Conservation (phyloP, 1,140 invertebrate genomes). For the Alviniconcha marisindica region DNA sequence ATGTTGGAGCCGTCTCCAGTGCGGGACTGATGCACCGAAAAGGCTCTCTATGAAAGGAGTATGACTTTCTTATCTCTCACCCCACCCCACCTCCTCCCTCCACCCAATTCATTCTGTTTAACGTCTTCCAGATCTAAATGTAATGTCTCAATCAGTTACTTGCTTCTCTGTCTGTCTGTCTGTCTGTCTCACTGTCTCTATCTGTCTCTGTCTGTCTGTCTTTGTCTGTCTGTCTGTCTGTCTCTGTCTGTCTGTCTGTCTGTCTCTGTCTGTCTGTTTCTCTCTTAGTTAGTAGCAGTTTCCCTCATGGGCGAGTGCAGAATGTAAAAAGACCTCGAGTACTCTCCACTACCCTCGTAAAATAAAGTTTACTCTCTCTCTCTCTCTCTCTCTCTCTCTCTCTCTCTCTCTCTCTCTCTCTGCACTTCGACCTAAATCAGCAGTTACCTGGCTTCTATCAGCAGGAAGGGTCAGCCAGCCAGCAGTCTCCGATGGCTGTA, state of each 20-base stretch:
- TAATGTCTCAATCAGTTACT: too few species aligned
- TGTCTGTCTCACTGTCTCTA: not conserved
- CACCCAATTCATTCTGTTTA: too few species aligned
- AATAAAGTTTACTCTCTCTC: not conserved
- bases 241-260: not conserved
- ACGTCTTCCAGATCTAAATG: too few species aligned
- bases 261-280: not conserved
- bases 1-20: too few species aligned
- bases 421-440: not conserved
- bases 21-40: too few species aligned
- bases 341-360: not conserved
- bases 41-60: too few species aligned
- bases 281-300: not conserved
- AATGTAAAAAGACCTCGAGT: not conserved
- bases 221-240: conserved; percentile 18
- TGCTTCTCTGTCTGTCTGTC: not conserved
- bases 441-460: not conserved
- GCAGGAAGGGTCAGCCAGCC: not conserved
- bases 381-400: not conserved
- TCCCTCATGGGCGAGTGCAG: too few species aligned
- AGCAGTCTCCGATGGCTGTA: not conserved
- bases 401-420: not conserved
- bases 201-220: not conserved
- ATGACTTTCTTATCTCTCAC: not conserved
- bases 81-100: not conserved